Percentiles rank a stretch among this genome's conserved stretches.
Evolutionary conservation across 1,140 invertebrate genomes (phyloP).

Genomic region (Pseudomyrmex pallidus): DNA sequence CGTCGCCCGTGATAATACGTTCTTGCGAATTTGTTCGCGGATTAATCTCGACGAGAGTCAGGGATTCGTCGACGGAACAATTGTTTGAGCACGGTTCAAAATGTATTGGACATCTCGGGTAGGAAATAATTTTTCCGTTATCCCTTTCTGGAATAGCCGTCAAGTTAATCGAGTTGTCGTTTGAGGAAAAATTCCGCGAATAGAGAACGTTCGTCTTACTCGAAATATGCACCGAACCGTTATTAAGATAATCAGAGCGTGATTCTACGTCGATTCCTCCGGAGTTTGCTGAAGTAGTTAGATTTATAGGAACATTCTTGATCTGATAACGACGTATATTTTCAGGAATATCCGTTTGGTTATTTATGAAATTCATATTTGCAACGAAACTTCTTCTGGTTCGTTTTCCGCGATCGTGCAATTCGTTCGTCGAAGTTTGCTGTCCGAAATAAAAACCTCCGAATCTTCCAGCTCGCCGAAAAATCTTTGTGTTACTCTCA

Average conservation of each 20-base stretch:
- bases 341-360: neutral
- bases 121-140: neutral
- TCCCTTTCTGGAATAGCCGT: neutral
- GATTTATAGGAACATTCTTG: neutral
- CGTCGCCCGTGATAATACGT: neutral
- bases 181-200: neutral
- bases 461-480: slow-evolving; percentile 39
- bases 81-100: slow-evolving; percentile 8
- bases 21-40: neutral
- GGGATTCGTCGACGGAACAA: neutral
- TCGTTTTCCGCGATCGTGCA: slow-evolving; percentile 57
- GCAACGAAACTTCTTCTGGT: slow-evolving; percentile 37
- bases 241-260: neutral
- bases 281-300: neutral
- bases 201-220: neutral
- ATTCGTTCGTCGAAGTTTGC: slow-evolving; percentile 20
- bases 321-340: neutral
- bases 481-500: slow-evolving; percentile 39
- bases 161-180: slow-evolving; percentile 10
- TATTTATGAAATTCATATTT: neutral
- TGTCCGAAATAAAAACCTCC: slow-evolving; percentile 37
- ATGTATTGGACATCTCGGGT: too few relatives aligned
- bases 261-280: neutral
- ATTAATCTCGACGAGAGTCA: neutral
- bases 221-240: neutral